These are phyloP conservation scores for Semaprochilodus insignis DNA, from an alignment of 2,797 vertebrate species.

Conservation along the genomic window DNA sequence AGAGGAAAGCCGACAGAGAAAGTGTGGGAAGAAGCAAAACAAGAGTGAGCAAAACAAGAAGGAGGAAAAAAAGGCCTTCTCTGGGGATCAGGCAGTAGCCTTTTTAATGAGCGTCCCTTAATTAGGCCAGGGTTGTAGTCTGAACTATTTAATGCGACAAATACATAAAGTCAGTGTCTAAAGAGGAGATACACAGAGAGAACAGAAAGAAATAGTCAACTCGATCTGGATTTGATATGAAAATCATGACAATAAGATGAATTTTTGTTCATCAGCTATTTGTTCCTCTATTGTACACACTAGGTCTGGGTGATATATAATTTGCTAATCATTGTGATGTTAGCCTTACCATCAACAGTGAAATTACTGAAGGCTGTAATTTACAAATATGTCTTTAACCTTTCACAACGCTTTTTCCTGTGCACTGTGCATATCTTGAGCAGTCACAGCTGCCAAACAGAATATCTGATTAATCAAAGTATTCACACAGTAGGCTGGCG, in stretches of 20 bases:
- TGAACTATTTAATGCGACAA: constrained; percentile 16
- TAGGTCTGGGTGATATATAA: background rate
- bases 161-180: constrained; percentile 22
- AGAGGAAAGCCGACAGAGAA: constrained; percentile 35
- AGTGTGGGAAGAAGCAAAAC: constrained; percentile 29
- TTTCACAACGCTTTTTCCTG: background rate
- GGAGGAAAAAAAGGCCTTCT: background rate
- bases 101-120: constrained; percentile 49
- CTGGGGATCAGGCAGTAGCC: background rate
- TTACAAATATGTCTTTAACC: background rate
- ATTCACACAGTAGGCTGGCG: no score
- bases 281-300: no score
- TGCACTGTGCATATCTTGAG: background rate
- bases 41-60: constrained; percentile 29
- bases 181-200: no score
- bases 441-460: background rate
- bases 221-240: background rate
- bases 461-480: background rate
- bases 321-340: background rate
- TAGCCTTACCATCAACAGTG: background rate
- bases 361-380: background rate
- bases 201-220: background rate
- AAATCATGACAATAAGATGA: background rate
- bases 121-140: constrained; percentile 35
- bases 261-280: background rate